A percentile compares a stretch with the other conserved stretches of the same genome.
Conservation (phyloP, 1,140 invertebrate species). For the Drosophila obscura region DNA sequence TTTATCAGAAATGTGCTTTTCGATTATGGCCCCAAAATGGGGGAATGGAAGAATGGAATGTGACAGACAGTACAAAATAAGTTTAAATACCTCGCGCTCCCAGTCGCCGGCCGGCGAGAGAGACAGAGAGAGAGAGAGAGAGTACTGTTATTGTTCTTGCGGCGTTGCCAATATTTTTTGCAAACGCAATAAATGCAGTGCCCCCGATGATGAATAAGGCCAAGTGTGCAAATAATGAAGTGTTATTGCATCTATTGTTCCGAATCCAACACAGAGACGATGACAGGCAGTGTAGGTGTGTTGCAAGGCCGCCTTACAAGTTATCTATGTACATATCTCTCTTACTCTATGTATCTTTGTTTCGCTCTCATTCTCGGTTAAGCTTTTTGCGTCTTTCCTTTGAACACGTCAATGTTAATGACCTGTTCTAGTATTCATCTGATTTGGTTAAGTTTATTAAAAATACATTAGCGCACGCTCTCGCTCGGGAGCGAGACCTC, state of each 20-base stretch:
- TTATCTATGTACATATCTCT: not conserved
- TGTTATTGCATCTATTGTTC: conserved; percentile 19
- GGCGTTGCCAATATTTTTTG: conserved; percentile 33
- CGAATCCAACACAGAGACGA: too few relatives aligned
- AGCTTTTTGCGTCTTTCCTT: conserved; percentile 12
- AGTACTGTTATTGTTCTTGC: conserved; percentile 28
- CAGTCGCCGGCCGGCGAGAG: conserved; percentile 68
- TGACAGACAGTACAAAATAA: conserved; percentile 6
- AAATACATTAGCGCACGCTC: conserved; percentile 38
- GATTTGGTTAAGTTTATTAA: conserved; percentile 37
- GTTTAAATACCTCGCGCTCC: conserved; percentile 14
- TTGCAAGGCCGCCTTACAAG: too few relatives aligned
- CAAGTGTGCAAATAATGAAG: conserved; percentile 34
- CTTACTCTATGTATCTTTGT: conserved; percentile 6
- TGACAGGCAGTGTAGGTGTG: too few relatives aligned
- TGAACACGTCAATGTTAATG: conserved; percentile 49
- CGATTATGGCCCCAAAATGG: conserved; percentile 36
- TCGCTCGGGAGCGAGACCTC: conserved; percentile 4
- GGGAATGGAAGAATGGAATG: conserved; percentile 20
- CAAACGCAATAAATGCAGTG: conserved; percentile 13
- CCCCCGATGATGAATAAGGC: conserved; percentile 36
- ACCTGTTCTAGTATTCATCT: conserved; percentile 27
- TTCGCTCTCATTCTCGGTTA: not conserved
- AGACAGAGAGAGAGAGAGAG: conserved; percentile 47
- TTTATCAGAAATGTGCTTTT: conserved; percentile 62